Base-by-base conservation (phyloP, 2,113 vertebrate species). In the Morone saxatilis region DNA sequence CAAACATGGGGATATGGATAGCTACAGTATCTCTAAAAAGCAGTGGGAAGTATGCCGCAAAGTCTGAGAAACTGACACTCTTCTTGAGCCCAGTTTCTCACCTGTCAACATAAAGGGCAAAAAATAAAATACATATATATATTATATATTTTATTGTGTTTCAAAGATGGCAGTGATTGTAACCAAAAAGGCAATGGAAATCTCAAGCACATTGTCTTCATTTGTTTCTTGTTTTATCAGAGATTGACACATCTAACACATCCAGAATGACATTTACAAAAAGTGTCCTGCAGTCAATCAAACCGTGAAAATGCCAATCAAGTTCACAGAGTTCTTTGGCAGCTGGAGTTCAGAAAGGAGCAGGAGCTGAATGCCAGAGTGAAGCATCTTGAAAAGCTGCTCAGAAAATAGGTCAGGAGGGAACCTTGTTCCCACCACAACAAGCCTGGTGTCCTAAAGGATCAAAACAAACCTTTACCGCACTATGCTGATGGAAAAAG, bases 361-460 rank as follows among this genome's bases (percentile, higher is more conserved):
- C 66, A 65, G 72, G 61, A 82, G 72, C 83, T 79, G 78, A 90
- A 89, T 79, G 78, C 75, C 43, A 76, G 67, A 73, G 81, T 71
- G 80, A 84, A 80, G 82, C 11, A 5, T 57, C 61, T 87, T 86
- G 66, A 82, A 86, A 83, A 73, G 71, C 60, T 67, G 36, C 74
- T 59, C 65, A 38, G 81, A 85, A 91, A 92, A 86, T 89, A 78
- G 89, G 86, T 91, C 90, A 86, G 78, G 61, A 76, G 76, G 76
- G 83, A 89, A 70, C 20, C 76, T 76, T 79, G 72, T 89, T 88
- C 69, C 25, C 71, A 62, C 60, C 71, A 69, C 60, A 88, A 85
- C 68, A 82, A 68, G 72, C 63, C 56, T 0, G 45, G 47, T 78
- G 73, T 86, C 85, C 84, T 84, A 51, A 83, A 86, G 69, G 80